Evolutionary conservation across 92 coral and sea anemone species (phyloP), one percentile per base, ranked within the genome.

Genomic region (Zoanthus sansibaricus): DNA sequence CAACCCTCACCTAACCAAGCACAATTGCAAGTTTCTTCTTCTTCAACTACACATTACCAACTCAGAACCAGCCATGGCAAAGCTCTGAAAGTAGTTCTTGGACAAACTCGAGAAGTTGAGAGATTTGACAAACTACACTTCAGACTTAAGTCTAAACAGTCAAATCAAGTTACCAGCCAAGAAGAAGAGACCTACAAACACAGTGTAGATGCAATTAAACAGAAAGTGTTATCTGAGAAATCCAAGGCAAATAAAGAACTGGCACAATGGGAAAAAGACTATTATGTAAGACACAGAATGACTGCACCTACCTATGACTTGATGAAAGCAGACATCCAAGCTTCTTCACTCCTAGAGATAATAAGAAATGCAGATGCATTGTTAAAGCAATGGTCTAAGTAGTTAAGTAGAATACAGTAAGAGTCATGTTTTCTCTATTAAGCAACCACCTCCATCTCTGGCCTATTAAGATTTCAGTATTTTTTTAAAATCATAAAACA

Each of bases 261-360:
- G 44, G 68, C 70, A 54, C 20, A 7, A 52, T 54, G 83, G 83
- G 83, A 77, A 48, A 73, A 44, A 47, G 83, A 77, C 45, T 54
- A 51, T 54, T 54, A 77, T 17, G 45, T 61, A 54, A 77, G 20
- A 54, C 83, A 77, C n/a, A 77, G 48, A 54, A 30, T 77, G 83
- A 77, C 83, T 31, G 66, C 83, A 7, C 83, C 83, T 54, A 77
- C 83, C 66, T 77, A 77, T 77, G 83, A 77, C 45, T n/a, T 20
- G 30, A 61, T 77, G 83, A 77, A 77, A 32, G 83, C 83, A 16
- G 83, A 77, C 70, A n/a, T 68, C 25, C 33, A 54, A 16, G 83
- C 66, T 54, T 77, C 83, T 44, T 54, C 17, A 44, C 44, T 77
- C 70, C 83, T 77, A 68, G 70, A 77, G 83, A 77, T 16, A 77